Evolutionary conservation across 53 echinoderm and acorn worm genomes (phyloP), one percentile per base, ranked within the genome.

Genomic region (Astropecten irregularis): DNA sequence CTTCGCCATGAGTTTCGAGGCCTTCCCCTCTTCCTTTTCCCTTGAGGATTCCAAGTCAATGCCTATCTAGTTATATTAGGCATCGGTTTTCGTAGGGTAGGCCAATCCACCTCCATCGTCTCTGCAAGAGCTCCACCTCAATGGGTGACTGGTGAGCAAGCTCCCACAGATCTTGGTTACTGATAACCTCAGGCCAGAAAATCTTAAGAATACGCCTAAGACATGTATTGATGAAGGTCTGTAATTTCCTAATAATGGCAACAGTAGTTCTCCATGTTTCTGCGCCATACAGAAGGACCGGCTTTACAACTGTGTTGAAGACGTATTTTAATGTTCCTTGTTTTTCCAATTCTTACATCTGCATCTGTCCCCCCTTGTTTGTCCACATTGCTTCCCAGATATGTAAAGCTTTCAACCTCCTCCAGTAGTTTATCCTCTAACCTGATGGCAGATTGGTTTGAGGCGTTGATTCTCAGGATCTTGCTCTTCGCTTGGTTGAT

Each of bases 401-500:
- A 61, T 14, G 25, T 20, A 35, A 79, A 79, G 61, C 18, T 13
- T 22, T 68, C 16, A 7, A 67, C 42, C 65, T 44, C 83, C 38
- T 50, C 51, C 56, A 82, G 30, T 25, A 19, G 9, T 34, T 37
- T 62, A 49, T 21, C 29, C 51, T 62, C 30, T 37, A 77, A 16
- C 48, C 20, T 77, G 61, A 58, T 50, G 19, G 79, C 25, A 27
- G 31, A 19, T 16, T 58, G 21, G 39, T 25, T 77, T 9, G 37
- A 25, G 18, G 79, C 15, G 27, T 77, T 59, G 59, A 61, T 38
- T 32, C 48, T 62, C 60, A 77, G 34, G 58, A 77, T 61, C 44
- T 77, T 62, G 60, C 50, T 58, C 22, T 77, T 77, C 18, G 50
- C 62, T 32, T 33, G 18, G 49, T 82, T 40, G 66, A 82, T 36